Base-by-base conservation (phyloP, 2,888 invertebrate genomes). In the Drosophila pullipes region DNA sequence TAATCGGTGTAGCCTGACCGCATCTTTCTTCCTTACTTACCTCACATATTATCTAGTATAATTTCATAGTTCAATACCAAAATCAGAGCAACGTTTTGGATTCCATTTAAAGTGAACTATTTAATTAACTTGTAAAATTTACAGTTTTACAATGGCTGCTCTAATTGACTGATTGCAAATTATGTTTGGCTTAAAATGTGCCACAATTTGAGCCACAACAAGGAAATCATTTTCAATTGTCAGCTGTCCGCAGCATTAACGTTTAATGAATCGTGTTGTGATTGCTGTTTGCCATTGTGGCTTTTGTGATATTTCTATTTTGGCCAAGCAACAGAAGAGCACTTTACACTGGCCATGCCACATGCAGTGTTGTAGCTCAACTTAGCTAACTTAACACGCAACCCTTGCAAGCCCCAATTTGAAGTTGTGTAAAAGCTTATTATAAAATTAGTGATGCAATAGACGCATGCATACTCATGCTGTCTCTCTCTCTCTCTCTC, bases 381-480 rank as follows among this genome's bases (percentile, higher is more conserved):
- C 60, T 57, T 66, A 49, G 31, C 71, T 55, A 59, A 58, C n/a
- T 47, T 28, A 35, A 30, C 55, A 28, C 4, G 33, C 16, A 47
- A 35, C 28, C 33, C 25, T 31, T 18, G 10, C 31, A 50, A 47
- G 16, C 47, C 39, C 31, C 47, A 39, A 35, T 47, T 16, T 25
- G 16, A 3, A 47, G 7, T 16, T 25, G 7, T 16, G 16, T 1
- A n/a, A n/a, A 41, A 41, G 25, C 44, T 57, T 55, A 63, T 55
- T 31, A 44, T 52, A 66, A 54, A 69, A 77, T 74, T 74, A 69
- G 75, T 63, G 33, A 53, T 63, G 67, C 73, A 61, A 53, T 53
- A 41, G 4, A 22, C 7, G 47, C 50, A 18, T 41, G 59, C 64
- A 35, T 25, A 9, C 31, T 28, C 6, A 11, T 25, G 13, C 22